Percentiles rank a stretch among this genome's conserved stretches.
These are phyloP conservation scores for Teleopsis dalmanni DNA, from an alignment of 1,140 invertebrate species.

Conservation along the genomic window DNA sequence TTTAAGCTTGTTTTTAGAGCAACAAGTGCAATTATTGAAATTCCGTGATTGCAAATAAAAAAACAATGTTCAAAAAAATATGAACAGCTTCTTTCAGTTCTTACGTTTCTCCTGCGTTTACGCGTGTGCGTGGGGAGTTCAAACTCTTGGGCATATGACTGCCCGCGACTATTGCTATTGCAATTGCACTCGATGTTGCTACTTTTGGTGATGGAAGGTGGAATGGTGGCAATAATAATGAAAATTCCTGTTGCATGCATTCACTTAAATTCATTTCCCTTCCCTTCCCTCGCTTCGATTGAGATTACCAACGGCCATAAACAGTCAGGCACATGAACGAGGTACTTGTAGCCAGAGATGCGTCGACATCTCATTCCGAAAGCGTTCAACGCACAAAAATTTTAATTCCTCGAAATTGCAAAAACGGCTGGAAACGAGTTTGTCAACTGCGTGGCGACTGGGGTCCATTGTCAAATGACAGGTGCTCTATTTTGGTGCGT, in stretches of 20 bases:
- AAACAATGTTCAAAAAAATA: background rate
- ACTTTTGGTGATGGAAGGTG: background rate
- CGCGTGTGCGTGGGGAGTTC: slow-evolving; percentile 6
- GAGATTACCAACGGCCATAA: no score
- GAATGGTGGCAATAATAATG: slow-evolving; percentile 10
- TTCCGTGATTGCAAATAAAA: slow-evolving; percentile 3
- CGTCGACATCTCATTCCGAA: no score
- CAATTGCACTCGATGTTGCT: background rate
- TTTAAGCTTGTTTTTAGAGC: slow-evolving; percentile 10
- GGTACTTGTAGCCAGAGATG: no score
- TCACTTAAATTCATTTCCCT: background rate
- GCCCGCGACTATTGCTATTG: background rate
- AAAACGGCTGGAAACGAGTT: background rate
- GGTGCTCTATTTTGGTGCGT: slow-evolving; percentile 10
- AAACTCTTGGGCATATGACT: background rate
- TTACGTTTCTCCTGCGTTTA: background rate
- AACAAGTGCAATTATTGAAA: slow-evolving; percentile 17
- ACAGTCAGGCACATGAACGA: no score
- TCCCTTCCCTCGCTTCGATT: background rate
- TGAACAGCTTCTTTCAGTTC: background rate
- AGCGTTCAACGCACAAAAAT: background rate
- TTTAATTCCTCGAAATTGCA: slow-evolving; percentile 7
- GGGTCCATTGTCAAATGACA: slow-evolving; percentile 3
- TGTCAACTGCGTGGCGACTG: background rate
- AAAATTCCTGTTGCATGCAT: slow-evolving; percentile 6